Conservation (phyloP, 1,140 invertebrate species). For the Euwallacea similis region DNA sequence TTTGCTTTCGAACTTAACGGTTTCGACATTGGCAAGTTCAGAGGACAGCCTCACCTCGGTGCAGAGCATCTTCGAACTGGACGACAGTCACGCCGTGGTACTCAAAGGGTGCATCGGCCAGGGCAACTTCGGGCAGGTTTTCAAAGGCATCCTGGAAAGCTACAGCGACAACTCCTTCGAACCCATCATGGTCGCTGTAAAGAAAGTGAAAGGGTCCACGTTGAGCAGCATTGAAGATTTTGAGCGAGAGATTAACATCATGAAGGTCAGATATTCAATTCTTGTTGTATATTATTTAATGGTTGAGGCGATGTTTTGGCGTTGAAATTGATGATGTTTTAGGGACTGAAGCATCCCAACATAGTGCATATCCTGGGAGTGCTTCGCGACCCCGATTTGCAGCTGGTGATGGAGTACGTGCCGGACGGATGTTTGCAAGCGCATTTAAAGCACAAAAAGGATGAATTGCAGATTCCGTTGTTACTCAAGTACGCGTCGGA, state of each 20-base stretch:
- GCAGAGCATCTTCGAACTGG: slow-evolving; percentile 52
- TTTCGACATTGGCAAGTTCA: slow-evolving; percentile 47
- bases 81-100: slow-evolving; percentile 60
- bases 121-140: slow-evolving; percentile 76
- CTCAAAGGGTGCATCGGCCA: slow-evolving; percentile 64
- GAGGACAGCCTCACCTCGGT: slow-evolving; percentile 52
- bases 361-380: slow-evolving; percentile 85
- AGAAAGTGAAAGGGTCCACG: slow-evolving; percentile 64
- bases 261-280: slow-evolving; percentile 49
- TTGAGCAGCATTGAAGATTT: slow-evolving; percentile 60
- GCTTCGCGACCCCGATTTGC: slow-evolving; percentile 73
- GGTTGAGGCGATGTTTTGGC: too few species aligned
- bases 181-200: slow-evolving; percentile 69
- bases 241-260: slow-evolving; percentile 64
- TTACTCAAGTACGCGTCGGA: slow-evolving; percentile 77
- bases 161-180: slow-evolving; percentile 50
- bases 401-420: slow-evolving; percentile 87
- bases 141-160: slow-evolving; percentile 61
- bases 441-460: slow-evolving; percentile 73
- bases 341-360: slow-evolving; percentile 80
- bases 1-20: slow-evolving; percentile 50
- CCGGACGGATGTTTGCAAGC: slow-evolving; percentile 77
- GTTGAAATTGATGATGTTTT: too few species aligned
- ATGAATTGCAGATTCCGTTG: slow-evolving; percentile 63
- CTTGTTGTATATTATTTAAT: slow-evolving; percentile 59